Base-by-base conservation (phyloP, 2,888 invertebrate genomes). In the Gasteruption jaculator region DNA sequence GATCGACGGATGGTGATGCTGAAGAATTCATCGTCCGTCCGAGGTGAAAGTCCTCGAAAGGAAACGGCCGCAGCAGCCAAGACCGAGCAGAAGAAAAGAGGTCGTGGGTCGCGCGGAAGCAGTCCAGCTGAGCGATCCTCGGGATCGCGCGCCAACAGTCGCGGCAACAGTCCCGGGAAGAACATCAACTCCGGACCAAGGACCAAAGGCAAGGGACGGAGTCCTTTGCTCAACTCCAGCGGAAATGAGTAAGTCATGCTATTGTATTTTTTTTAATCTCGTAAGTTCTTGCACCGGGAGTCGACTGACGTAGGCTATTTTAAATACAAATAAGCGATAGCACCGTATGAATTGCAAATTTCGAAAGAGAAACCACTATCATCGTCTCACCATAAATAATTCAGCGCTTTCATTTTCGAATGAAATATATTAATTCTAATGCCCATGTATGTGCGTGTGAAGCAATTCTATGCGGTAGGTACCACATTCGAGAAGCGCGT, bases 221-320 rank as follows among this genome's bases (percentile, higher is more conserved):
- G 41, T 41, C 41, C 41, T 6, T 39, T 63, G 14, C 57, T 60
- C 12, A 56, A 56, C 26, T 74, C 73, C 21, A 62, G 71, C 46
- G 74, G 72, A 51, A 74, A 71, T 68, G 74, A 74, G 74, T 74
- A 53, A 73, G 74, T 69, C 33, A n/a, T n/a, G n/a, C n/a, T n/a
- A 8, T 16, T 12, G 20, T 32, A 15, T 20, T 10, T 18, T 14
- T 30, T 38, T 12, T 7, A 4, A 37, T 10, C 7, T 7, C 16
- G 18, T 30, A 30, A 30, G 15, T 30, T 30, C 14, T 18, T 14
- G 4, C 30, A n/a, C 5, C 11, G 14, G 10, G 30, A n/a, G n/a
- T n/a, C n/a, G n/a, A n/a, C n/a, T n/a, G n/a, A n/a, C n/a, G n/a
- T n/a, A n/a, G n/a, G n/a, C n/a, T n/a, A n/a, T n/a, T n/a, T n/a